Base-by-base conservation (phyloP, 2,113 vertebrate genomes). In the Plectropomus leopardus region DNA sequence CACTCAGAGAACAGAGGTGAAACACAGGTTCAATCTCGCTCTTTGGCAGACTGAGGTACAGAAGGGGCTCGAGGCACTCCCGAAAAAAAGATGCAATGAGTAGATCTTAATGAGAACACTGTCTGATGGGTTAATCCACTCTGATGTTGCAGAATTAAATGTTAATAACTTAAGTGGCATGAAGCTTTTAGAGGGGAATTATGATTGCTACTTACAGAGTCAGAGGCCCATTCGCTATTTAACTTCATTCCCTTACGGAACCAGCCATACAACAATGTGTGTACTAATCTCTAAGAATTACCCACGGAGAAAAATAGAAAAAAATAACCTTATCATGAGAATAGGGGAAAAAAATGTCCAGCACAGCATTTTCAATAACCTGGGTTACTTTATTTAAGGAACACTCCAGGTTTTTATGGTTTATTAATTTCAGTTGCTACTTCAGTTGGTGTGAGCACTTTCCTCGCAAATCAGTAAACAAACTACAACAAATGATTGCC, bases 161-260 rank as follows among this genome's bases (percentile, higher is more conserved):
- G 84, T 93, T 93, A 91, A 94, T 91, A 90, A 88, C 83, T 92
- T 85, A 86, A 93, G 85, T 91, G 90, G 77, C 74, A 76, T 84
- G 70, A 86, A 87, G 91, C 89, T 89, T 89, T 91, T 87, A 93
- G 81, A 88, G 69, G 69, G 55, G 70, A 90, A 81, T 82, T 77
- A 78, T 78, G 76, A 89, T 50, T 79, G 86, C 44, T 50, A 30
- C 67, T 88, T 78, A 63, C 45, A 76, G 55, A 76, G 81, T 79
- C 82, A 36, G 59, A 77, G 79, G 69, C 63, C 64, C 75, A 47
- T 44, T 32, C 3, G 36, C 78, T 76, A 78, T 87, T 89, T 83
- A 83, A 82, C 76, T 58, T 78, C 28, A 76, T 84, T 85, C 73
- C 73, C 71, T 60, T 68, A 76, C 42, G 44, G 69, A 78, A 80